Evolutionary conservation across 2,888 invertebrate species (phyloP).

Genomic region (Crocallis elinguaria): DNA sequence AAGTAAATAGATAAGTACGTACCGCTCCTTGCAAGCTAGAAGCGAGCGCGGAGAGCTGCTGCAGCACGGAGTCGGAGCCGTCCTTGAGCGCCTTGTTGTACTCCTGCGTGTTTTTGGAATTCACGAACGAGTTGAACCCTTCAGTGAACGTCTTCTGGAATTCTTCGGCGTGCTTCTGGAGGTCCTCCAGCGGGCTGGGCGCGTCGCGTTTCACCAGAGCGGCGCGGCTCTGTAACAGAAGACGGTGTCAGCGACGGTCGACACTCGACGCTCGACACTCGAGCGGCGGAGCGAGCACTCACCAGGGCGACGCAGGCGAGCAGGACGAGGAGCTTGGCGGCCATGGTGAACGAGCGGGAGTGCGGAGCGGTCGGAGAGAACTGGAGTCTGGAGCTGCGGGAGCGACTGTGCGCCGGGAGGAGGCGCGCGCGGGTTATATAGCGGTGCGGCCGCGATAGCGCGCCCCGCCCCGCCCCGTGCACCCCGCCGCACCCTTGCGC

Average conservation of each 20-base stretch:
- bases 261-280: background rate
- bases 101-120: slow-evolving; percentile 70
- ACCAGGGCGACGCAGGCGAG: slow-evolving; percentile 71
- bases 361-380: slow-evolving; percentile 33
- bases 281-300: slow-evolving; percentile 46
- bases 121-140: slow-evolving; percentile 55
- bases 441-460: slow-evolving; percentile 23
- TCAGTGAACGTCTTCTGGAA: slow-evolving; percentile 66
- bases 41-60: slow-evolving; percentile 60
- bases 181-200: slow-evolving; percentile 53
- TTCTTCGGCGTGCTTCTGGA: slow-evolving; percentile 65
- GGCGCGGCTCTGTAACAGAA: slow-evolving; percentile 52
- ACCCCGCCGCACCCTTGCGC: background rate
- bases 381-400: slow-evolving; percentile 48
- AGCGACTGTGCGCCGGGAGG: slow-evolving; percentile 46
- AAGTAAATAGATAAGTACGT: slow-evolving; percentile 50
- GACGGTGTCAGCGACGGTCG: background rate
- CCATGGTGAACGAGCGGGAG: slow-evolving; percentile 41
- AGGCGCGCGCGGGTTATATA: slow-evolving; percentile 46
- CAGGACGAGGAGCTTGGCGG: slow-evolving; percentile 60
- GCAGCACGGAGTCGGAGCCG: slow-evolving; percentile 60
- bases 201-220: slow-evolving; percentile 66
- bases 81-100: slow-evolving; percentile 68
- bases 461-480: slow-evolving; percentile 17
- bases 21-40: slow-evolving; percentile 63